Conservation (phyloP, 2,888 invertebrate species). For the Clitarchus hookeri region DNA sequence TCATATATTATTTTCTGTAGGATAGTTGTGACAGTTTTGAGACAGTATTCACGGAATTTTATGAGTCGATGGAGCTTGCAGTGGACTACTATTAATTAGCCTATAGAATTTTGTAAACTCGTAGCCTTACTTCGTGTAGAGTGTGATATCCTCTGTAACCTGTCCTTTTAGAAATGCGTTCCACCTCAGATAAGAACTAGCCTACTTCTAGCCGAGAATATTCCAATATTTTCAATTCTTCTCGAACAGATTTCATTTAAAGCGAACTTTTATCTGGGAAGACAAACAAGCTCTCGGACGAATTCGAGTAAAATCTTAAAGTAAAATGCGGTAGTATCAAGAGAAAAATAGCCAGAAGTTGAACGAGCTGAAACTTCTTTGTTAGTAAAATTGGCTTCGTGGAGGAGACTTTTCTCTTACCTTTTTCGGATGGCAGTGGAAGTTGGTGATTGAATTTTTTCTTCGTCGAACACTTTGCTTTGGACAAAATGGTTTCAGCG, state of each 20-base stretch:
- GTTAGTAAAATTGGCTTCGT: not conserved
- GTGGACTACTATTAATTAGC: too few species aligned
- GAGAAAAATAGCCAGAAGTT: constrained; percentile 14
- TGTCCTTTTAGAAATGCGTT: too few species aligned
- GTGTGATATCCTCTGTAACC: too few species aligned
- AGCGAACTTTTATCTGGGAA: constrained; percentile 7
- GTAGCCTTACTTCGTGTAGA: too few species aligned
- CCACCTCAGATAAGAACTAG: too few species aligned
- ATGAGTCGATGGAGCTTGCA: too few species aligned
- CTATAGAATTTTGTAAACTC: too few species aligned
- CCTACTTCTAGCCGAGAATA: not conserved
- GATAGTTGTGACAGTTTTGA: too few species aligned
- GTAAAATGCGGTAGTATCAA: not conserved
- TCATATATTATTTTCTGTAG: too few species aligned
- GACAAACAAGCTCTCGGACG: not conserved
- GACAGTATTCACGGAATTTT: too few species aligned
- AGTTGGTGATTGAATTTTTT: constrained; percentile 14
- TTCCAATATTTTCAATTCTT: not conserved
- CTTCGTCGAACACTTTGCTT: not conserved
- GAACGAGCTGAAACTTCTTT: constrained; percentile 14
- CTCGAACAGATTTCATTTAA: not conserved
- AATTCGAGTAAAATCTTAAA: not conserved
- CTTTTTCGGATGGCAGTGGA: not conserved
- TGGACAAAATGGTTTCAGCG: not conserved
- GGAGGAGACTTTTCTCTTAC: not conserved